Conservation (phyloP, 2,888 invertebrate species). For the Incurvaria masculella region DNA sequence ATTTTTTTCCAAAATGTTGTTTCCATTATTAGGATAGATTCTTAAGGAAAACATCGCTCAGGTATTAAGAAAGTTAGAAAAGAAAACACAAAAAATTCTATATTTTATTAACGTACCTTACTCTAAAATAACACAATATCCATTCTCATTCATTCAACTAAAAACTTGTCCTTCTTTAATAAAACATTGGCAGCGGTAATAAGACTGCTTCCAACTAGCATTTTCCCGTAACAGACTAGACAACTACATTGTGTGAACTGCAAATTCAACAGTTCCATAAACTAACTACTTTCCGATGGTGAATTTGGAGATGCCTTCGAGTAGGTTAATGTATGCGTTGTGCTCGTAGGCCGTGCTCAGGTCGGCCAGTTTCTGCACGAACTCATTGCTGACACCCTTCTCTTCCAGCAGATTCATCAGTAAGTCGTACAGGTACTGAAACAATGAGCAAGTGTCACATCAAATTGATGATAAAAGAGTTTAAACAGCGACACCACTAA, state of each 20-base stretch:
- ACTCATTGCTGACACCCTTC: slow-evolving; percentile 91
- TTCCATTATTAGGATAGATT: too few relatives aligned
- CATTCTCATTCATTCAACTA: not conserved
- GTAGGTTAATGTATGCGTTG: slow-evolving; percentile 81
- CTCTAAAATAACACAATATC: not conserved
- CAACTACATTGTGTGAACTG: not conserved
- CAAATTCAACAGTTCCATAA: not conserved
- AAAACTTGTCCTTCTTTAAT: not conserved
- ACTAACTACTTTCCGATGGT: slow-evolving; percentile 56
- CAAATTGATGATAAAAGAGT: too few relatives aligned
- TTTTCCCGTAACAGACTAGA: not conserved
- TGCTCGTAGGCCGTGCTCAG: slow-evolving; percentile 94
- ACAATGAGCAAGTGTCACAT: slow-evolving; percentile 25
- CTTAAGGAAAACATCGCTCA: too few relatives aligned
- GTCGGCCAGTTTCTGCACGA: slow-evolving; percentile 83
- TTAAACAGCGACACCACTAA: too few relatives aligned
- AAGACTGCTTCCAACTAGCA: not conserved
- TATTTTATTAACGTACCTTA: not conserved
- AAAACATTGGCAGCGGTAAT: too few relatives aligned
- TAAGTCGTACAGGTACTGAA: slow-evolving; percentile 89
- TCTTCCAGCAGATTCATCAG: slow-evolving; percentile 95
- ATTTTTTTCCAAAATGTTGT: too few relatives aligned
- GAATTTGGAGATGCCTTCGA: slow-evolving; percentile 86
- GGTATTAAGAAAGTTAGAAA: too few relatives aligned
- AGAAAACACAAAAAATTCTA: too few relatives aligned